phyloP scores from a whole-genome alignment of 1,140 invertebrate genomes.

The Catajapyx aquilonaris region DNA sequence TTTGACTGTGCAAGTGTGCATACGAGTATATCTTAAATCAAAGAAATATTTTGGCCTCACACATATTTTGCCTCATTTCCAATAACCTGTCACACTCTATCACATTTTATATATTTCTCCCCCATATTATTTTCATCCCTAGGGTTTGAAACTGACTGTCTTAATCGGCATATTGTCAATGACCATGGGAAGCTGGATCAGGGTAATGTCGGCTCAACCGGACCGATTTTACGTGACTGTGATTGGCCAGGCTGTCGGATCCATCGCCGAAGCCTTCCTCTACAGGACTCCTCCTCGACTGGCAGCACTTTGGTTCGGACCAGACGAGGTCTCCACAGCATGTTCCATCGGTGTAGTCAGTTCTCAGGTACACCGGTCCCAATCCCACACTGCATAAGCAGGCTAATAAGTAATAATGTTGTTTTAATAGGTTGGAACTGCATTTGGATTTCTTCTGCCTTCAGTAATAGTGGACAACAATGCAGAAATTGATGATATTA shows the following conservation, averaged over 20 bases:
- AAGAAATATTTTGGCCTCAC: too few relatives aligned
- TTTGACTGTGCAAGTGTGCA: too few relatives aligned
- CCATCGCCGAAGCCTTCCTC: constrained; percentile 37
- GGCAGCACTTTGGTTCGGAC: constrained; percentile 42
- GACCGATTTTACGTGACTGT: constrained; percentile 30
- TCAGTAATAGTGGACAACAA: too few relatives aligned
- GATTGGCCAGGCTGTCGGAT: constrained; percentile 33
- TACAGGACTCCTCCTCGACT: constrained; percentile 36
- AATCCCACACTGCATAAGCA: too few relatives aligned
- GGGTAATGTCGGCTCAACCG: constrained; percentile 24
- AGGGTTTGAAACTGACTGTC: constrained; percentile 30
- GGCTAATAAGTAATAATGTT: too few relatives aligned
- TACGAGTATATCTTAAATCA: too few relatives aligned
- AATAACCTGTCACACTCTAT: too few relatives aligned
- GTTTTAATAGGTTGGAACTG: too few relatives aligned
- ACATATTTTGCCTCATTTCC: too few relatives aligned
- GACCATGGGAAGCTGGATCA: constrained; percentile 36
- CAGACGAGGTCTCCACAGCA: constrained; percentile 35
- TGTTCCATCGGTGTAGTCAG: constrained; percentile 43
- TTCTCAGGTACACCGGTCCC: constrained; percentile 42
- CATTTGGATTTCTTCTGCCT: too few relatives aligned
- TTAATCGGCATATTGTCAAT: constrained; percentile 36
- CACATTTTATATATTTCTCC: constrained; percentile 6
- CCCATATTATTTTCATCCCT: constrained; percentile 9
- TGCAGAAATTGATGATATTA: too few relatives aligned